Base-by-base conservation (phyloP, 1,140 invertebrate genomes). In the Brachionus koreanus region DNA sequence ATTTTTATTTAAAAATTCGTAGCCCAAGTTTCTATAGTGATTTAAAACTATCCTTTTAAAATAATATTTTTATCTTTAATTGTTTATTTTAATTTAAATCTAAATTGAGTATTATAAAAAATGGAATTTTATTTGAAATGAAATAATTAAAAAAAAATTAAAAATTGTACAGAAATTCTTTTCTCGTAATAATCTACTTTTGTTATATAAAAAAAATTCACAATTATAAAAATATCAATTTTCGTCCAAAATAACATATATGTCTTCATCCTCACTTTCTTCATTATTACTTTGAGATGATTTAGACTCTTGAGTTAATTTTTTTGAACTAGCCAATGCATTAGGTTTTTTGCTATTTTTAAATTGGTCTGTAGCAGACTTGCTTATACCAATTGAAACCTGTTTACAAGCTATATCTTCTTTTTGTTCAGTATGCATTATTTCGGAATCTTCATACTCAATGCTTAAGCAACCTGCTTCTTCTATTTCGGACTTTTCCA, bases 181-280 rank as follows among this genome's bases (percentile, higher is more conserved):
- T 2, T 29, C 29, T 29, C 29, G 29, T 29, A 29, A 29, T 29
- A 29, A 29, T 29, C 29, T 29, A 29, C 3, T 29, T 29, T 29
- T 29, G 29, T 1, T 29, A 29, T 2, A 29, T 2, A 29, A 2
- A 29, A 29, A 29, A 29, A 29, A 29, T 29, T n/a, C n/a, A n/a
- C n/a, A n/a, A n/a, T n/a, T n/a, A n/a, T n/a, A n/a, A n/a, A n/a
- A 29, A 3, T 2, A 29, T 52, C 37, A 79, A 79, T 79, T 57
- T 65, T 79, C 76, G 25, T 57, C 76, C 37, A 79, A 65, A 12
- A 79, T 79, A 37, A 79, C 76, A 65, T 35, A 79, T n/a, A 79
- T 61, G 12, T 79, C 76, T 79, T 79, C 76, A 7, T 79, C 76
- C 2, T 79, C 76, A 13, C 57, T 29, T 5, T 63, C 76, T 10